Base-by-base conservation (phyloP, 2,888 invertebrate species). In the Andrena trimmerana region DNA sequence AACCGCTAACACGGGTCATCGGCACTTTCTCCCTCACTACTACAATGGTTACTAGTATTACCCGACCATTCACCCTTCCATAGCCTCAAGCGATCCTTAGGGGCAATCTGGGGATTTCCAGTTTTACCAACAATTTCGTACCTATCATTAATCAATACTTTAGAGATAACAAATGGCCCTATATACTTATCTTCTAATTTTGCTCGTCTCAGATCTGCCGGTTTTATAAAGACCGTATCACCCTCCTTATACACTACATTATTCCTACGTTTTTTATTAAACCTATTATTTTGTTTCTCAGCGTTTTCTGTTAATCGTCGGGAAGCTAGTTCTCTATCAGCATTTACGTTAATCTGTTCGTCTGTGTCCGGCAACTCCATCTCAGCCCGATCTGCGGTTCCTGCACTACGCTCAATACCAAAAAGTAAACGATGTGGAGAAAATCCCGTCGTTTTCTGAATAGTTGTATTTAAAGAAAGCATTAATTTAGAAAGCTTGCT, bases 141-240 rank as follows among this genome's bases (percentile, higher is more conserved):
- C 1, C 70, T 16, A 31, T 60, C 71, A 33, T 71, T 71, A n/a
- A 8, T 0, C 1, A 71, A 16, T 2, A 20, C 7, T 7, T 71
- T 31, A 0, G 10, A n/a, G 13, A 71, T 71, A 0, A 6, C 20
- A 31, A 42, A 71, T 6, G 71, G 71, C n/a, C 71, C 71, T 2
- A 24, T 0, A 50, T 62, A 62, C 20, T 71, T 71, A 6, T 50
- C 20, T 7, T 60, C 71, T 24, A 62, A 31, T 62, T 71, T 71
- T 3, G 71, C 50, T 5, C 62, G 13, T 10, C 33, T 29, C 2
- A 20, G 4, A 20, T 31, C 71, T 4, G 48, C 50, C 1, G 70
- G 60, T 27, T 29, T 70, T 5, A 36, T 7, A 42, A 50, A 70
- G 2, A 70, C 70, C 0, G 42, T 27, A 31, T 70, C 70, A 8